Evolutionary conservation across 2,797 vertebrate genomes (phyloP).

Genomic region (Hybognathus amarus): DNA sequence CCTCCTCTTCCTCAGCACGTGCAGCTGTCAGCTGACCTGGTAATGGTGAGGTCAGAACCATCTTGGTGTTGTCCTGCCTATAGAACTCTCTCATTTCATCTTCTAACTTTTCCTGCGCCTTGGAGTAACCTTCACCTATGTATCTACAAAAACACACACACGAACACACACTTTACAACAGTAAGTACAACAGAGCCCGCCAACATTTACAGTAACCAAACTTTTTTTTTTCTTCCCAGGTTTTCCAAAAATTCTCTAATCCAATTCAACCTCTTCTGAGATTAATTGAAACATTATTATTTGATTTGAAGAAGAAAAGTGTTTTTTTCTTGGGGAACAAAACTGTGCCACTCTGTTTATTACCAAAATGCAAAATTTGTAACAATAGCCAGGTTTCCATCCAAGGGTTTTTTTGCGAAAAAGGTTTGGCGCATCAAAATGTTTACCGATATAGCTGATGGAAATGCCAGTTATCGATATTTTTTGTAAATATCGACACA

Average conservation of each 20-base stretch:
- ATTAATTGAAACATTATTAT: neutral
- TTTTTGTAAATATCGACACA: too few relatives aligned
- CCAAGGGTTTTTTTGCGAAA: too few relatives aligned
- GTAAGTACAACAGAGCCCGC: neutral
- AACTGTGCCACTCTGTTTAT: neutral
- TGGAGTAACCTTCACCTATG: constrained; percentile 92
- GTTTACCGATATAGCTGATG: too few relatives aligned
- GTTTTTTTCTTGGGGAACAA: neutral
- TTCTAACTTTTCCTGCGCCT: constrained; percentile 93
- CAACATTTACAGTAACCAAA: neutral
- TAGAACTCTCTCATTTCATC: constrained; percentile 94
- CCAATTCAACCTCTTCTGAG: neutral
- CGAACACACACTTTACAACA: neutral
- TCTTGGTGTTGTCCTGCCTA: constrained; percentile 67
- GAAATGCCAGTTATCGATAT: too few relatives aligned
- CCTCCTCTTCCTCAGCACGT: constrained; percentile 88
- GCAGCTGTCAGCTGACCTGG: constrained; percentile 87
- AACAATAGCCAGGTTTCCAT: too few relatives aligned
- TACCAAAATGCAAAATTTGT: neutral
- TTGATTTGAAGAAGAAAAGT: neutral
- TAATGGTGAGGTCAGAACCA: constrained; percentile 69
- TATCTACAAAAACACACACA: constrained; percentile 77
- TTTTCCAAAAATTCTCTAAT: neutral
- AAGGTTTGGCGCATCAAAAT: too few relatives aligned
- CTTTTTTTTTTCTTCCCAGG: neutral